Base-by-base conservation (phyloP, 2,797 vertebrate genomes). In the Mionectes olivaceus region DNA sequence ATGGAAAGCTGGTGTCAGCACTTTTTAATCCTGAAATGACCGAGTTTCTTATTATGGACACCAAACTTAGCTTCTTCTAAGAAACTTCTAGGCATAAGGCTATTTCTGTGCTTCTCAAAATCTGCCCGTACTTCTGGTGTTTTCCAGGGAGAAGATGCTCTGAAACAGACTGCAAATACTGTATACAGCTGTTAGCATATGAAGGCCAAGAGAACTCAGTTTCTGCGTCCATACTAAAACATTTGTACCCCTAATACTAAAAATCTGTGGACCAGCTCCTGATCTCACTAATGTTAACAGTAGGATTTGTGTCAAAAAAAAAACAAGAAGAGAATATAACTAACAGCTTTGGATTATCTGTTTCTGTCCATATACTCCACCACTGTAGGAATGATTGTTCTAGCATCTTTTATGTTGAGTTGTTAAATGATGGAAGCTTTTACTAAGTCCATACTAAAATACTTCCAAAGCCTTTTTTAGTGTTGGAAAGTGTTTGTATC, bases 21-120 rank as follows among this genome's bases (percentile, higher is more conserved):
- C 37, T 59, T 97, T 95, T 89, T 70, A 82, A 89, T 94, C 90
- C 88, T 74, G 88, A 93, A 90, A 82, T 93, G 91, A 93, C 80
- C 3, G 7, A 91, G 37, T 90, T 95, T 73, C 77, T 83, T 19
- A 57, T 83, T 76, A 47, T 23, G 59, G 83, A 73, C 95, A 81
- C 82, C 33, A 93, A 83, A 92, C 85, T 93, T 89, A 87, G 50
- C 84, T 87, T 41, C 59, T 91, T 93, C 75, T 91, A 46, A 93
- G 71, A 80, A 94, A 82, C 67, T 93, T 94, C 88, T 68, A 94
- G 68, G 78, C 82, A 80, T 49, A 49, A 74, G 32, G 17, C 59
- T 91, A 74, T 88, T 94, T 94, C 71, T 87, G 59, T 91, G 41
- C 81, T 94, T 90, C 93, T 84, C 57, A 78, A 90, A 93, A 94